These are phyloP conservation scores for Otolemur garnettii DNA, from an alignment of 2,113 vertebrate species.

Conservation along the genomic window DNA sequence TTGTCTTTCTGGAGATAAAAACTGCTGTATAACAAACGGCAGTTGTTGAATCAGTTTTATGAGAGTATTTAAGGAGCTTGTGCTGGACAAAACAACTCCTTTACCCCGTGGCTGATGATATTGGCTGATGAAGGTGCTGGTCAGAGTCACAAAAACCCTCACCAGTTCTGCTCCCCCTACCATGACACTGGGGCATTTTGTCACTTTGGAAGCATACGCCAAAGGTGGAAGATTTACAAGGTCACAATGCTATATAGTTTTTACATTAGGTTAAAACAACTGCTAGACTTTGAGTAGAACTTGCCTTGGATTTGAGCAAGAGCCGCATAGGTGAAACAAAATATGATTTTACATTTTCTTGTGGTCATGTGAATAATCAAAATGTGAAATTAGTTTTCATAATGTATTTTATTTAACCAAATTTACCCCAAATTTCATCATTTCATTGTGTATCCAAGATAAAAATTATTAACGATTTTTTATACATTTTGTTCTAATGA, in stretches of 20 bases:
- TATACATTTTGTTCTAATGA: neutral
- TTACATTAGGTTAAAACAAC: conserved; percentile 70
- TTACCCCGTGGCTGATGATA: neutral
- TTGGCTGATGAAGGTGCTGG: conserved; percentile 61
- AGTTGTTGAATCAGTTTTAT: conserved; percentile 52
- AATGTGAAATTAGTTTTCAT: neutral
- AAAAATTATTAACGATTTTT: neutral
- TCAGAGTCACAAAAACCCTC: conserved; percentile 64
- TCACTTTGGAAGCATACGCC: conserved; percentile 19
- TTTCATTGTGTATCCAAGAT: neutral
- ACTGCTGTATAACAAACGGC: neutral
- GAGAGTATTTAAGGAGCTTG: neutral
- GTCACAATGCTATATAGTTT: neutral
- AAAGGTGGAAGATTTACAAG: conserved; percentile 61
- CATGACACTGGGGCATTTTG: conserved; percentile 34
- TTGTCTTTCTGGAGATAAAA: conserved; percentile 51
- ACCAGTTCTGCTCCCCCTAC: conserved; percentile 48
- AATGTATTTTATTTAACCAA: neutral
- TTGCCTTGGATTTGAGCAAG: conserved; percentile 56
- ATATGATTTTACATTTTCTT: neutral
- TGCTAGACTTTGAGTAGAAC: conserved; percentile 66
- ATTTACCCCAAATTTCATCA: neutral
- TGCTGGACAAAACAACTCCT: neutral
- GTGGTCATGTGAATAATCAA: neutral
- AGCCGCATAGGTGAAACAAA: neutral